phyloP scores from a whole-genome alignment of 2,113 vertebrate species.

The Dipodomys stephensi region DNA sequence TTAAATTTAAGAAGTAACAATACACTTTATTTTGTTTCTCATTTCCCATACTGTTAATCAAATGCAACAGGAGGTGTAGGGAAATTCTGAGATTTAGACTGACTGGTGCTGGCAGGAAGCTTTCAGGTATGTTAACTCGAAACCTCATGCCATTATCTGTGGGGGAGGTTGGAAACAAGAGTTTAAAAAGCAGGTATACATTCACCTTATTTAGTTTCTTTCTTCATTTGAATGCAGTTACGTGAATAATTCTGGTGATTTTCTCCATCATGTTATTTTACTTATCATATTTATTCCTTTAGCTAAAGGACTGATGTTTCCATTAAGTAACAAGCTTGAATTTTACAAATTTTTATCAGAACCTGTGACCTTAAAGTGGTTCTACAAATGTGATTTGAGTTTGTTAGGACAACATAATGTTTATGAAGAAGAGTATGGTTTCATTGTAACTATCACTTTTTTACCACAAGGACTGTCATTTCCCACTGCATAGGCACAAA shows the following conservation, averaged over 20 bases:
- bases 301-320: background rate
- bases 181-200: background rate
- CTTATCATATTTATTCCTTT: background rate
- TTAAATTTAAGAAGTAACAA: background rate
- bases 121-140: background rate
- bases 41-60: background rate
- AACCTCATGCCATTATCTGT: background rate
- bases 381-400: background rate
- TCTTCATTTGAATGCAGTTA: background rate
- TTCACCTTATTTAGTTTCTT: background rate
- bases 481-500: background rate
- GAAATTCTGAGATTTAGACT: background rate
- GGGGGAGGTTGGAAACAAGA: background rate
- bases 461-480: background rate
- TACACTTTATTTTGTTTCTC: background rate
- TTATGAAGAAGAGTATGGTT: background rate
- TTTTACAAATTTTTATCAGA: background rate
- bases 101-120: no score
- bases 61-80: background rate
- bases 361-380: background rate
- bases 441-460: background rate
- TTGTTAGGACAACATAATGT: background rate
- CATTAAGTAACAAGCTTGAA: slow-evolving; percentile 2
- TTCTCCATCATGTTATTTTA: background rate
- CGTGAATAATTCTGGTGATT: background rate